phyloP scores from a whole-genome alignment of 2,797 vertebrate species.

The Pempheris klunzingeri region DNA sequence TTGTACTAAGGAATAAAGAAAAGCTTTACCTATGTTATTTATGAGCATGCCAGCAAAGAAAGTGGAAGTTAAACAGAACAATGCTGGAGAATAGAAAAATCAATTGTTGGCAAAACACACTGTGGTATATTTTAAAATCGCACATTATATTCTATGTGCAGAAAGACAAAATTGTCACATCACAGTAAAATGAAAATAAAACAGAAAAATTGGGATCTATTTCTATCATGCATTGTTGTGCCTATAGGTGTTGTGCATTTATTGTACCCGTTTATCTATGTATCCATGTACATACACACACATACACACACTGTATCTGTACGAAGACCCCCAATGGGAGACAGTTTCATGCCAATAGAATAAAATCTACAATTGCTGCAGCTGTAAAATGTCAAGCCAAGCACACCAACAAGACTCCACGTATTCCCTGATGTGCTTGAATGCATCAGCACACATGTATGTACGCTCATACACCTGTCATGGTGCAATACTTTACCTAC shows the following conservation, averaged over 20 bases:
- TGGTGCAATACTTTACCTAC: slow-evolving; percentile 44
- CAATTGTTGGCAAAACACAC: slow-evolving; percentile 23
- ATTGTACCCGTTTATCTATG: neutral
- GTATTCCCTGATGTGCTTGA: slow-evolving; percentile 27
- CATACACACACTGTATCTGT: neutral
- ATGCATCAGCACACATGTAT: neutral
- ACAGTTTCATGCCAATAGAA: slow-evolving; percentile 47
- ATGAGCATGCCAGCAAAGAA: neutral
- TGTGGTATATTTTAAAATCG: slow-evolving; percentile 7
- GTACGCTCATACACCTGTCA: slow-evolving; percentile 16
- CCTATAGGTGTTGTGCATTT: no score
- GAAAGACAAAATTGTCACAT: neutral
- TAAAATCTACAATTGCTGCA: slow-evolving; percentile 45
- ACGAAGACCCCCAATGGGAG: slow-evolving; percentile 27
- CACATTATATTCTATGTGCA: neutral
- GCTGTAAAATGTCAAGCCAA: slow-evolving; percentile 53
- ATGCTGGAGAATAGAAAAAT: slow-evolving; percentile 14
- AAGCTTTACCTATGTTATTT: slow-evolving; percentile 3
- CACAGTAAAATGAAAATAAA: neutral
- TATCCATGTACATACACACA: neutral
- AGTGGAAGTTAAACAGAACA: slow-evolving; percentile 1
- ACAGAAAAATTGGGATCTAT: neutral
- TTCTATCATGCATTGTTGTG: neutral
- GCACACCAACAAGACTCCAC: slow-evolving; percentile 6
- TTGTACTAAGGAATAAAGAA: neutral